Conservation (phyloP, 2,797 vertebrate genomes). For the Coregonus suidteri region DNA sequence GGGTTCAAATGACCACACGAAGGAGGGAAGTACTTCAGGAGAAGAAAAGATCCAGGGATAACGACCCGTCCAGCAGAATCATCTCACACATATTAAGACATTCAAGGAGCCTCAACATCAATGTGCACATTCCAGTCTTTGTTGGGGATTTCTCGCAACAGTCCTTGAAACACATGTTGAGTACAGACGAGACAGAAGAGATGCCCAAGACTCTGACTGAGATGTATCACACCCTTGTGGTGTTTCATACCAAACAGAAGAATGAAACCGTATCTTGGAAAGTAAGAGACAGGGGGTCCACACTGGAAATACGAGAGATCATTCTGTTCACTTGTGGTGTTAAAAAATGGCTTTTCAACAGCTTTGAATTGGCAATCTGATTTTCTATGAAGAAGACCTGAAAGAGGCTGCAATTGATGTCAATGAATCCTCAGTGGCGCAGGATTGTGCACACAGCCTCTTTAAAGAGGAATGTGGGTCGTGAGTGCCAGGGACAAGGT, state of each 20-base stretch:
- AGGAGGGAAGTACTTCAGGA: slow-evolving; percentile 19
- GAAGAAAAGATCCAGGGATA: slow-evolving; percentile 3
- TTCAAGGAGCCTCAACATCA: slow-evolving; percentile 24
- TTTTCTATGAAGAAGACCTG: not conserved
- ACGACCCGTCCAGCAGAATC: slow-evolving; percentile 1
- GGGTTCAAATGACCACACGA: slow-evolving; percentile 21
- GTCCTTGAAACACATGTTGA: slow-evolving; percentile 21
- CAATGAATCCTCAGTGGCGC: not conserved
- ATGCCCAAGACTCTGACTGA: slow-evolving; percentile 24
- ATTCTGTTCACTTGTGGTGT: not conserved
- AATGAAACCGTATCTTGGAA: slow-evolving; percentile 11
- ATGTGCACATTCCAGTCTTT: slow-evolving; percentile 38
- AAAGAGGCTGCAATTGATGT: not conserved
- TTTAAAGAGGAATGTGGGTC: not conserved
- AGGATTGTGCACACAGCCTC: not conserved
- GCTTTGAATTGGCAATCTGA: too few species aligned
- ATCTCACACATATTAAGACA: slow-evolving; percentile 21
- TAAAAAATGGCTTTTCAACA: not conserved
- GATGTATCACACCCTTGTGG: slow-evolving; percentile 24
- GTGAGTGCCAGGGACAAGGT: not conserved
- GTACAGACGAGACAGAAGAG: slow-evolving; percentile 2
- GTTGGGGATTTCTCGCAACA: slow-evolving; percentile 17
- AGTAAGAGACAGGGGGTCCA: not conserved
- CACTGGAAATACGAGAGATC: not conserved
- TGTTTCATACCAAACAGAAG: slow-evolving; percentile 3